Evolutionary conservation across 2,888 invertebrate species (phyloP), one percentile per base, ranked within the genome.

Genomic region (Zootermopsis nevadensis): DNA sequence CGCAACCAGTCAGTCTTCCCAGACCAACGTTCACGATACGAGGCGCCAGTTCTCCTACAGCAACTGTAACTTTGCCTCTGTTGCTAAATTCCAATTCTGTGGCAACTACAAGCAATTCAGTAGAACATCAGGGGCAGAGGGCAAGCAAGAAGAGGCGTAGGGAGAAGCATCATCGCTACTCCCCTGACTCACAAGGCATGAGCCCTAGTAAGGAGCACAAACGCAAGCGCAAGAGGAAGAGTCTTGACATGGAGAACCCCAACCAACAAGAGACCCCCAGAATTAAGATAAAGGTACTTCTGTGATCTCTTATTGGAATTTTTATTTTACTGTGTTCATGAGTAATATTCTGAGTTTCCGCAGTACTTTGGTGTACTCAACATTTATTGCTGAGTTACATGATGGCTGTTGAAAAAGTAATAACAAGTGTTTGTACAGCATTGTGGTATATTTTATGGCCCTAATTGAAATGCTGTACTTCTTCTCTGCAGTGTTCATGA

Each of bases 161-260:
- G 27, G 85, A 85, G 87, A 96, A 96, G 87, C 95, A 96, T 87
- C 93, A 94, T 87, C 91, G 95, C 85, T 95, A 95, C 87, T 94
- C 94, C 0, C 94, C 94, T 0, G 94, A 94, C 87, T 80, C 69
- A 0, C 74, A 81, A 38, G 83, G 83, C 12, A 89, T 93, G 33
- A 91, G 93, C 2, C 93, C 94, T 2, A 86, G 88, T 8, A 95
- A 94, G 87, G 94, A 95, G 85, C 94, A 96, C 87, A 96, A 96
- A 88, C 92, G 95, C 67, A 96, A 96, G 87, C 92, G 95, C 85
- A 96, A 96, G 91, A 94, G 95, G 92, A 95, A 95, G 89, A 93
- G 93, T 84, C 91, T 94, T 84, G 94, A 95, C 87, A 89, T 93
- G 85, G 92, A 92, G 84, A 91, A 90, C 87, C 89, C 90, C 0